phyloP scores from a whole-genome alignment of 2,113 vertebrate species.

The Psephotus haematonotus region DNA sequence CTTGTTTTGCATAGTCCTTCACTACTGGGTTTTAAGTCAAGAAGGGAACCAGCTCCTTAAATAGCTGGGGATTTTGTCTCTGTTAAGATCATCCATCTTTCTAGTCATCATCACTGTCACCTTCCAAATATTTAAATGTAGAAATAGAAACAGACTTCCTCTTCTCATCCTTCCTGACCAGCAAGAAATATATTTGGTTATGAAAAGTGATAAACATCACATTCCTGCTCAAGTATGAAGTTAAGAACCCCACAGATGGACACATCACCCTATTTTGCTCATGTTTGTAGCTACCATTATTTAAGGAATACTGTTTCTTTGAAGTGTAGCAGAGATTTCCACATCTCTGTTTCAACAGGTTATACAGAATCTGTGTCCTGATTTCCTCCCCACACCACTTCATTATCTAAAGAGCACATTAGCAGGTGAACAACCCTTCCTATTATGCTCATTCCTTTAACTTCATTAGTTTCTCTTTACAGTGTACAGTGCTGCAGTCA shows the following conservation, averaged over 20 bases:
- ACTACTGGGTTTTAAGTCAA: background rate
- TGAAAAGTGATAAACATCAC: constrained; percentile 17
- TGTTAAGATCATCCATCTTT: constrained; percentile 9
- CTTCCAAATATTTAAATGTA: constrained; percentile 54
- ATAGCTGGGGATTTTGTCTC: constrained; percentile 37
- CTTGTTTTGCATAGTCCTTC: background rate
- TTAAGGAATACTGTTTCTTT: background rate
- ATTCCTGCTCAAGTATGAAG: constrained; percentile 14
- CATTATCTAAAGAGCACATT: background rate
- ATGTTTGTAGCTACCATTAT: background rate
- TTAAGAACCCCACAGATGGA: background rate
- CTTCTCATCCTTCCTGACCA: background rate
- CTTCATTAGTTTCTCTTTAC: background rate
- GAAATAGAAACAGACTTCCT: constrained; percentile 18
- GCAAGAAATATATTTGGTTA: constrained; percentile 5
- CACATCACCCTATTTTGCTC: background rate
- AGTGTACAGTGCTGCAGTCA: background rate
- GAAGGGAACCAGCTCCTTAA: background rate
- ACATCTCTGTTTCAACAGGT: background rate
- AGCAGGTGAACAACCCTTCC: background rate
- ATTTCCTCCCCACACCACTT: background rate
- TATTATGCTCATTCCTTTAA: background rate
- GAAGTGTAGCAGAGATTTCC: background rate
- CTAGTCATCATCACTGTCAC: background rate
- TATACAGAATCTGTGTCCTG: background rate